Base-by-base conservation (phyloP, 2,113 vertebrate genomes). In the Globicephala melas region DNA sequence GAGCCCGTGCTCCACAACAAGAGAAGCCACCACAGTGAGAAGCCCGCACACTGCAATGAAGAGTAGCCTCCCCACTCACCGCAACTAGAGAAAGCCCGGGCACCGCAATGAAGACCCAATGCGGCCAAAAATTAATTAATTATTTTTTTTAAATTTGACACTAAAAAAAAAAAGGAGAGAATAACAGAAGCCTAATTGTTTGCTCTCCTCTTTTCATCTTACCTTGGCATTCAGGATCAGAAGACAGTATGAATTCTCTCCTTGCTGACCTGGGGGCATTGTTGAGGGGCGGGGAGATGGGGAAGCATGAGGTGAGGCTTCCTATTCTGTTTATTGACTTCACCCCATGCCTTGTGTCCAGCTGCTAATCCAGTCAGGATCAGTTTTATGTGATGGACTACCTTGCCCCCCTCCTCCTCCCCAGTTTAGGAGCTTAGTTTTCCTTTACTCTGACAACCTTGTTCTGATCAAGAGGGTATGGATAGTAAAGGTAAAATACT, bases 371-470 rank as follows among this genome's bases (percentile, higher is more conserved):
- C 63, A 36, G 21, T 63, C 68, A 44, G 41, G 5, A 21, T 55
- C 63, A 81, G 70, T 95, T 86, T 94, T 79, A 41, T n/a, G 28
- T 55, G 33, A 36, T 23, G 41, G 53, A 20, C 60, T 90, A 10
- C 25, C 33, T 62, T 82, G 80, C 25, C 36, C 36, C 17, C 50
- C 31, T 18, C 5, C 11, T 41, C 1, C 8, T 6, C n/a, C 68
- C n/a, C 25, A 47, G 8, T 50, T 62, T 36, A 38, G 36, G 7
- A 68, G 11, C 38, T 33, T 20, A 33, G 3, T 65, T 55, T 62
- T 85, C 44, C 38, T 80, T 92, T 91, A 50, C 8, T 36, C 62
- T 70, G 23, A 47, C 38, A 60, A 2, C 47, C 77, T 87, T 18
- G 28, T 91, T 91, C 63, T 62, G 14, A 41, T 38, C 60, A 70